Evolutionary conservation across 2,113 vertebrate species (phyloP).

Genomic region (Platichthys flesus): DNA sequence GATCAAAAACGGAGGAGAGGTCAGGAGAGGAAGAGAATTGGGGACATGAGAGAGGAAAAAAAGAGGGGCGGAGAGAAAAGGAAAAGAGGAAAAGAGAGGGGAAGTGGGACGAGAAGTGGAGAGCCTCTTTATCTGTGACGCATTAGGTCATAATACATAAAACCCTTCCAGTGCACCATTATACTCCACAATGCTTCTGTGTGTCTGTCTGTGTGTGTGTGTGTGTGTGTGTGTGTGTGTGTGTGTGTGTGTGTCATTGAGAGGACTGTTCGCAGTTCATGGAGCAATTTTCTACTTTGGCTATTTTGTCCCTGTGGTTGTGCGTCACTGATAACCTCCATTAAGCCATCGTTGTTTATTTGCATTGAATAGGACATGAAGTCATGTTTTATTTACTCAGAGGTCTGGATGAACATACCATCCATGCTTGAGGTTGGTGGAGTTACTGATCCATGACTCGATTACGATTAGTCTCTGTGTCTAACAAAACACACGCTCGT

Average conservation of each 20-base stretch:
- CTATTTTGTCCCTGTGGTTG: constrained; percentile 31
- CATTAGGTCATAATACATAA: constrained; percentile 47
- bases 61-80: constrained; percentile 28
- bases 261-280: constrained; percentile 48
- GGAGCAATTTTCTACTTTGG: constrained; percentile 58
- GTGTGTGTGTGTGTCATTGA: constrained; percentile 27
- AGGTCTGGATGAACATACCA: not conserved
- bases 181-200: constrained; percentile 43
- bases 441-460: not conserved
- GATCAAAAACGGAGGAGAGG: not conserved
- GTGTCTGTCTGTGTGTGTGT: not conserved
- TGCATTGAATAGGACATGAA: constrained; percentile 33
- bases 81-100: constrained; percentile 9
- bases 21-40: constrained; percentile 3
- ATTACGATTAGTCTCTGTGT: not conserved
- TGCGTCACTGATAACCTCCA: constrained; percentile 44
- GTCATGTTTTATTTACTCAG: not conserved
- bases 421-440: too few species aligned
- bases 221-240: constrained; percentile 12
- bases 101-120: constrained; percentile 34
- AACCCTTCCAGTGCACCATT: constrained; percentile 52
- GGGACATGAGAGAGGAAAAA: constrained; percentile 19
- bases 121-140: constrained; percentile 60
- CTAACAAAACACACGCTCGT: too few species aligned
- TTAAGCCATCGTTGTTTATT: constrained; percentile 44